A percentile compares a stretch with the other conserved stretches of the same genome.
These are phyloP conservation scores for Campoletis sonorensis DNA, from an alignment of 1,140 invertebrate genomes.

Conservation along the genomic window DNA sequence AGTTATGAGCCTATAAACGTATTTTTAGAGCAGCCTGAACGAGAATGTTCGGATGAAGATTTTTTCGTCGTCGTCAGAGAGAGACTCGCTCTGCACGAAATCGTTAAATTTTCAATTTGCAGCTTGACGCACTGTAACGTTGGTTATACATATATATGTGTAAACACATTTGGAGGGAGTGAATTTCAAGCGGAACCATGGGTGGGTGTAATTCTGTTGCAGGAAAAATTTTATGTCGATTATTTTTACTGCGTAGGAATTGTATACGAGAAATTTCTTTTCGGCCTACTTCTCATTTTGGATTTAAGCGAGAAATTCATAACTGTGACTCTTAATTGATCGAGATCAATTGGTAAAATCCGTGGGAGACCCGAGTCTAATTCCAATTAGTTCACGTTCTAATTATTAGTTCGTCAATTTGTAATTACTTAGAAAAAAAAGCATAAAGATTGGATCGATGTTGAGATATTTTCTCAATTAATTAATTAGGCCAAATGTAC, in stretches of 20 bases:
- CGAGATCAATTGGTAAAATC: constrained; percentile 61
- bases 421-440: constrained; percentile 62
- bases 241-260: not conserved
- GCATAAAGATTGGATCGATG: not conserved
- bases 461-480: no score
- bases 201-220: not conserved
- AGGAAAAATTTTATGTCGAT: not conserved
- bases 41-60: constrained; percentile 19
- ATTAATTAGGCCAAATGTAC: no score
- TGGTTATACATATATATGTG: not conserved
- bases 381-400: constrained; percentile 69
- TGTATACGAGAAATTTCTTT: not conserved
- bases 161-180: not conserved
- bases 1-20: no score
- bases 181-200: not conserved
- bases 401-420: constrained; percentile 68
- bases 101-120: constrained; percentile 68
- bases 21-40: not conserved
- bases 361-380: constrained; percentile 58
- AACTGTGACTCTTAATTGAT: constrained; percentile 38
- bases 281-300: not conserved
- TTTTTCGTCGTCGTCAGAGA: constrained; percentile 29
- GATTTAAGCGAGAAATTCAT: not conserved
- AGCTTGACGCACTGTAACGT: constrained; percentile 34
- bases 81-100: constrained; percentile 49